phyloP scores from a whole-genome alignment of 2,888 invertebrate species.

The Tenodera sinensis region DNA sequence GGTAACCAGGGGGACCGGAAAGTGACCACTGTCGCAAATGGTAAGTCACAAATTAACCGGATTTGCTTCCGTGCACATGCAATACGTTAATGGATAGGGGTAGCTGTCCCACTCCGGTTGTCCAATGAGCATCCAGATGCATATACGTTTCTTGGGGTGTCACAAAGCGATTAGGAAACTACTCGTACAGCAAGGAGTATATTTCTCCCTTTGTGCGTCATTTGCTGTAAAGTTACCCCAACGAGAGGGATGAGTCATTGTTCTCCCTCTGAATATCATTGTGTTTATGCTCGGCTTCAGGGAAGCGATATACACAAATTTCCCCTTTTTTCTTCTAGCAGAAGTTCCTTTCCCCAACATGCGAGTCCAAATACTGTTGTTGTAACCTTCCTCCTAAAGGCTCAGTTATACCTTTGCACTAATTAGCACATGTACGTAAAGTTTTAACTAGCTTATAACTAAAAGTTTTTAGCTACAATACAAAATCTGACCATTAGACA shows the following conservation, averaged over 20 bases:
- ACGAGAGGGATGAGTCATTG: neutral
- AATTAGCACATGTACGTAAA: too few relatives aligned
- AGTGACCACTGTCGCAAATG: neutral
- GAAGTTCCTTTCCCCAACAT: neutral
- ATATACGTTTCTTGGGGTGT: neutral
- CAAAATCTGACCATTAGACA: too few relatives aligned
- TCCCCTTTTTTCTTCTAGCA: neutral
- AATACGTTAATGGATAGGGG: neutral
- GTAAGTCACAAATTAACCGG: neutral
- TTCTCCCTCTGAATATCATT: neutral
- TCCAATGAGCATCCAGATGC: neutral
- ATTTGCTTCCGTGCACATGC: neutral
- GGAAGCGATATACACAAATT: neutral
- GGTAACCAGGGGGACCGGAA: too few relatives aligned
- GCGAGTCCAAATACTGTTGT: neutral
- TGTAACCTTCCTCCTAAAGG: too few relatives aligned
- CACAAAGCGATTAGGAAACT: neutral
- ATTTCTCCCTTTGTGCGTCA: too few relatives aligned
- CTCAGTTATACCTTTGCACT: too few relatives aligned
- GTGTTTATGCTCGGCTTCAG: neutral
- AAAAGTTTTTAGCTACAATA: too few relatives aligned
- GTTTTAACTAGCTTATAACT: too few relatives aligned
- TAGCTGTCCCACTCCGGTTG: neutral
- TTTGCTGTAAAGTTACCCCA: neutral
- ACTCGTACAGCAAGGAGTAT: too few relatives aligned